These are phyloP conservation scores for Ceramica pisi DNA, from an alignment of 2,888 invertebrate species.

Conservation along the genomic window DNA sequence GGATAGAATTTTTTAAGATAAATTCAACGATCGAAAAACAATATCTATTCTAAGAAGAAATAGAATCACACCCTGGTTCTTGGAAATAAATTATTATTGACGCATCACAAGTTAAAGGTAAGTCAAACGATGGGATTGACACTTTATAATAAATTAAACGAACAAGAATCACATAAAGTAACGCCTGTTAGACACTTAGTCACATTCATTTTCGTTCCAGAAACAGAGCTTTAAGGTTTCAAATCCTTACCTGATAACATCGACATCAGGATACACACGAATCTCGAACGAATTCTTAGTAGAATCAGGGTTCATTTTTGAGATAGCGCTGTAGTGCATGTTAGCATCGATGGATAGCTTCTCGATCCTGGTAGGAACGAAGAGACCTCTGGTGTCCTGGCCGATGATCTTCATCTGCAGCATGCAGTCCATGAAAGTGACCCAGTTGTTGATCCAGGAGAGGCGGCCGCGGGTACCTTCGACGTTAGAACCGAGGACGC, in stretches of 20 bases:
- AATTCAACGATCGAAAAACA: no score
- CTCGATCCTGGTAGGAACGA: slow-evolving; percentile 94
- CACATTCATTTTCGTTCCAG: not conserved
- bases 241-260: slow-evolving; percentile 84
- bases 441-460: slow-evolving; percentile 96
- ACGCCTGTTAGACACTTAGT: no score
- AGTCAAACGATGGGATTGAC: not conserved
- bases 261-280: slow-evolving; percentile 86
- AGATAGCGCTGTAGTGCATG: slow-evolving; percentile 90
- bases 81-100: not conserved
- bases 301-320: slow-evolving; percentile 86
- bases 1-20: no score
- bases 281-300: slow-evolving; percentile 85
- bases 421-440: slow-evolving; percentile 97
- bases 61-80: not conserved
- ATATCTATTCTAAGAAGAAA: not conserved
- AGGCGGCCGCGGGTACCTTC: slow-evolving; percentile 89
- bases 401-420: slow-evolving; percentile 95
- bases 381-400: slow-evolving; percentile 92
- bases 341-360: slow-evolving; percentile 93
- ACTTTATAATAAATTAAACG: not conserved
- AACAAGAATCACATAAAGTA: not conserved
- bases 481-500: slow-evolving; percentile 89
- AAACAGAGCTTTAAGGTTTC: not conserved
- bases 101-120: not conserved